Evolutionary conservation across 2,888 invertebrate species (phyloP).

Genomic region (Nasonia oneida): DNA sequence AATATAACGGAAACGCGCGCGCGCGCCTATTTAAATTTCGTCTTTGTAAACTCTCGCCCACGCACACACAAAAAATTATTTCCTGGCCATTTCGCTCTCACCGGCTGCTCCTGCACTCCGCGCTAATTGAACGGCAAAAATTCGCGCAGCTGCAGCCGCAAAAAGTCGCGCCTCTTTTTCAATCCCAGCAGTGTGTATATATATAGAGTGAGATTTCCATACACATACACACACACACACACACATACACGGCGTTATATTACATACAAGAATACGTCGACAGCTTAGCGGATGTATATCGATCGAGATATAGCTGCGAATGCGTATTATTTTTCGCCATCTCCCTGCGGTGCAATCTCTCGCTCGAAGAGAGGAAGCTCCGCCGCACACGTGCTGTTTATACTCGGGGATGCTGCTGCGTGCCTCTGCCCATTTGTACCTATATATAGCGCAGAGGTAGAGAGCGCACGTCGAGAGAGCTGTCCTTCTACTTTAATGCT

Average conservation of each 20-base stretch:
- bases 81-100: neutral
- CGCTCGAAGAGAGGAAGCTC: neutral
- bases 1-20: constrained; percentile 9
- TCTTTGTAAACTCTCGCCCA: neutral
- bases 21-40: constrained; percentile 23
- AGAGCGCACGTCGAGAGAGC: neutral
- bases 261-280: neutral
- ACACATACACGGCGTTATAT: neutral
- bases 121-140: constrained; percentile 34
- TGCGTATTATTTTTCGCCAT: neutral
- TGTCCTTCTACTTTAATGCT: constrained; percentile 51
- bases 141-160: neutral
- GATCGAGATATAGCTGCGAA: neutral
- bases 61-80: constrained; percentile 1
- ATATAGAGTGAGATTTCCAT: neutral
- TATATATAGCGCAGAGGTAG: neutral
- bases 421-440: neutral
- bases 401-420: neutral
- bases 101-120: neutral
- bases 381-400: constrained; percentile 17
- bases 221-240: neutral
- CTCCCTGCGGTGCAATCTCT: neutral
- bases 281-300: neutral
- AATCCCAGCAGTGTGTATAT: neutral
- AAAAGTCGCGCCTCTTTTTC: neutral